phyloP scores from a whole-genome alignment of 2,797 vertebrate genomes.

The Lutjanus argentimaculatus region DNA sequence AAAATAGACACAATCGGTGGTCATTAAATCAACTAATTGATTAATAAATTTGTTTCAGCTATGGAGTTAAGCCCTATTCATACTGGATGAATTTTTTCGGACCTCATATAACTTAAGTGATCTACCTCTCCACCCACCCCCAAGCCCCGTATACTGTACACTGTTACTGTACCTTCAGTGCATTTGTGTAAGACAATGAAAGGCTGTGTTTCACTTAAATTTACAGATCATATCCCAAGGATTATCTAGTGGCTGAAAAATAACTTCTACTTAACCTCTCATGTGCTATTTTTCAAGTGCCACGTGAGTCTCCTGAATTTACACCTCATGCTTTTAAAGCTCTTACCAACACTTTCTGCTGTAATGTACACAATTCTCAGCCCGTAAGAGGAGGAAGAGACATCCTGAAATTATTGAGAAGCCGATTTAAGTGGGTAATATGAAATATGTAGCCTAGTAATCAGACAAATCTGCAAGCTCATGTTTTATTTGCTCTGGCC shows the following conservation, averaged over 20 bases:
- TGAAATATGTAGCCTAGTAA: too few relatives aligned
- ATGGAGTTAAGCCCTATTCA: not conserved
- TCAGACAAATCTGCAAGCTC: too few relatives aligned
- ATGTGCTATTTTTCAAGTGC: not conserved
- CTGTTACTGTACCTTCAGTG: not conserved
- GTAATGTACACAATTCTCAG: not conserved
- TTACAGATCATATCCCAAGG: conserved; percentile 1
- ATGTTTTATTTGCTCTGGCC: too few relatives aligned
- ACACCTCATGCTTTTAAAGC: conserved; percentile 1
- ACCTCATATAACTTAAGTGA: not conserved
- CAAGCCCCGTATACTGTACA: not conserved
- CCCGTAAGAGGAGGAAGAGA: not conserved
- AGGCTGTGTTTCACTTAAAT: conserved; percentile 14
- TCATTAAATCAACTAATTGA: not conserved
- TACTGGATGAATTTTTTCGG: not conserved
- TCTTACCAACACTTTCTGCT: not conserved
- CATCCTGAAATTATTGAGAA: not conserved
- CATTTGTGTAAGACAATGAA: not conserved
- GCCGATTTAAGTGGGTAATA: not conserved
- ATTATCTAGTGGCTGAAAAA: conserved; percentile 7
- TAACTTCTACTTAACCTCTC: conserved; percentile 4
- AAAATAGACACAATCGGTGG: not conserved
- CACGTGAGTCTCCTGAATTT: conserved; percentile 14
- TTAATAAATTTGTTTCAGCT: not conserved
- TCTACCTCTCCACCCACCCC: not conserved